Evolutionary conservation across 1,140 invertebrate genomes (phyloP), one percentile per base, ranked within the genome.

Genomic region (Whitmania pigra): DNA sequence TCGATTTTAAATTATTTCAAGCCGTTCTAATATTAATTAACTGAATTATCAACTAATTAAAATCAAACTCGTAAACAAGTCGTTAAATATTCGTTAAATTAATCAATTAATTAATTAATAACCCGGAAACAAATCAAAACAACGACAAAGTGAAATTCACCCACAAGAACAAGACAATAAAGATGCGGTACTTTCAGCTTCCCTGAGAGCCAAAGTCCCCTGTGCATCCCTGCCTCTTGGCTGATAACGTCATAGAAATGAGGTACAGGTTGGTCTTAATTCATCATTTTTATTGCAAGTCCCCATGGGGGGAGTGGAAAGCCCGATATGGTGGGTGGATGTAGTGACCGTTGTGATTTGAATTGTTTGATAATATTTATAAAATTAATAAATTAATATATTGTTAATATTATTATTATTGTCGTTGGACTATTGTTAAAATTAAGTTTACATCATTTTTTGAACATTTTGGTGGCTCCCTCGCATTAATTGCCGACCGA

Each of bases 231-330:
- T 63, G 22, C 9, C 22, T 63, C 9, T 1, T 11, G 11, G 5
- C 57, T 25, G 57, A 63, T 63, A 31, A 63, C 57, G 22, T 63
- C 29, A 63, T 11, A 25, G 29, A 31, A 63, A 25, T 6, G 22
- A 63, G 57, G 22, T 6, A 63, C 57, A 49, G 43, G 43, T 49
- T 49, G 43, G 43, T 49, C 29, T 63, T 15, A 63, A 22, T 63
- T 22, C 29, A 63, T 63, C 29, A 25, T 63, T 63, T 25, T 17
- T 25, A 63, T 63, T 63, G 57, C 29, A n/a, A 63, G 22, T 63
- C 22, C 11, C 29, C 22, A 63, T 2, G 31, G 31, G 31, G 31
- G 31, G 31, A 6, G 31, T 2, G 31, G 31, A 36, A 6, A 36
- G 31, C 31, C 31, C n/a, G n/a, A n/a, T n/a, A n/a, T n/a, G n/a